phyloP scores from a whole-genome alignment of 2,797 vertebrate species.

The Acanthurus tractus region DNA sequence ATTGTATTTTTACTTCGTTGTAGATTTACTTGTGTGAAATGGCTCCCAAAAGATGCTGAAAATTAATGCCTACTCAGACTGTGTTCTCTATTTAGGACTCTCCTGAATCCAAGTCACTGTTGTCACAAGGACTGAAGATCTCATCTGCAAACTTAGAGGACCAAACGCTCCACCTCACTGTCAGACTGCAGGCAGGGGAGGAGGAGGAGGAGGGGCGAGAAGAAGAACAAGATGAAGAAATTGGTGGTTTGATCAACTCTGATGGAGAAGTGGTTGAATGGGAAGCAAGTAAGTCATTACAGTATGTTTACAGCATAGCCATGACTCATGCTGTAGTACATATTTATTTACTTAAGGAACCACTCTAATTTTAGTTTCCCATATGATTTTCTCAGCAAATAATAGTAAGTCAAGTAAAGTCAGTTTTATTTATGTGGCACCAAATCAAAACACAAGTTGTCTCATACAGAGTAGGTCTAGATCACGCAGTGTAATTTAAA shows the following conservation, averaged over 20 bases:
- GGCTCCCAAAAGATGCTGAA: not conserved
- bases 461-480: too few species aligned
- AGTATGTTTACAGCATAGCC: not conserved
- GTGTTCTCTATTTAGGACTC: constrained; percentile 55
- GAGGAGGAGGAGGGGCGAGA: constrained; percentile 43
- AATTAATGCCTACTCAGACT: not conserved
- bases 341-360: not conserved
- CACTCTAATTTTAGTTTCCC: not conserved
- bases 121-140: constrained; percentile 36
- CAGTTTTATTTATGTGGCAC: too few species aligned
- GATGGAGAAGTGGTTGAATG: constrained; percentile 77
- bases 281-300: constrained; percentile 54
- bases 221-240: constrained; percentile 61
- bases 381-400: not conserved
- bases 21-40: not conserved
- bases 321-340: not conserved
- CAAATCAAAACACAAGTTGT: too few species aligned
- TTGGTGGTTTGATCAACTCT: constrained; percentile 73
- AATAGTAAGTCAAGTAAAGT: too few species aligned
- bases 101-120: constrained; percentile 13
- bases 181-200: constrained; percentile 64
- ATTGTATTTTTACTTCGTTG: not conserved
- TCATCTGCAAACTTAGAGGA: constrained; percentile 53
- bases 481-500: too few species aligned
- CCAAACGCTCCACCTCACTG: constrained; percentile 68